Conservation (phyloP, 2,797 vertebrate species). For the Cyprinella venusta region DNA sequence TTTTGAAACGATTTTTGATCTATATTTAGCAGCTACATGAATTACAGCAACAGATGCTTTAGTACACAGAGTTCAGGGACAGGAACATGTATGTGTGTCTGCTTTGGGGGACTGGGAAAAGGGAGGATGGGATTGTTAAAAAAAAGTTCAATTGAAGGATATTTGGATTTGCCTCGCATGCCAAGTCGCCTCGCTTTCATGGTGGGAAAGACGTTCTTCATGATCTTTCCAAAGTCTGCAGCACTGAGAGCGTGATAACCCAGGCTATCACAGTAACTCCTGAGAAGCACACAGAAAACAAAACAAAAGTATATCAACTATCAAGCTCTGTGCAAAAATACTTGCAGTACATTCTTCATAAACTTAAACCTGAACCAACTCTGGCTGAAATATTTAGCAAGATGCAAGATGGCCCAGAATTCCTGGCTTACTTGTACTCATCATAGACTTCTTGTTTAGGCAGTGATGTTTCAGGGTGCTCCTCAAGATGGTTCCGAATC, state of each 20-base stretch:
- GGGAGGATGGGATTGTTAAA: constrained; percentile 59
- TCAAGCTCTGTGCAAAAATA: not conserved
- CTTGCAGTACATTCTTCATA: not conserved
- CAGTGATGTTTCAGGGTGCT: constrained; percentile 96
- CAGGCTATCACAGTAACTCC: constrained; percentile 99
- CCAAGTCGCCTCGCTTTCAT: constrained; percentile 99
- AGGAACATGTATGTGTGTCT: constrained; percentile 26
- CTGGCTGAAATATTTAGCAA: not conserved
- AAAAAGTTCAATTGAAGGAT: constrained; percentile 86
- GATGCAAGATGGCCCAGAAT: not conserved
- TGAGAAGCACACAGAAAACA: constrained; percentile 73
- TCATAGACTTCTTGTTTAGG: constrained; percentile 99
- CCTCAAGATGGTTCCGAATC: constrained; percentile 96
- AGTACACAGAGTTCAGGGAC: constrained; percentile 68
- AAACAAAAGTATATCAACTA: constrained; percentile 1
- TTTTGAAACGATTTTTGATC: constrained; percentile 79
- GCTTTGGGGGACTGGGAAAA: constrained; percentile 7
- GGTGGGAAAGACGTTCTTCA: constrained; percentile 99
- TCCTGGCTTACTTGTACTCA: constrained; percentile 93
- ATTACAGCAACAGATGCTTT: constrained; percentile 80
- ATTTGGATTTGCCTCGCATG: constrained; percentile 99
- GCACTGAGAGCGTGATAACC: constrained; percentile 97
- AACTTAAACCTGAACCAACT: not conserved
- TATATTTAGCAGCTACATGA: constrained; percentile 83
- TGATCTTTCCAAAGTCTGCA: constrained; percentile 99